Conservation (phyloP, 2,888 invertebrate genomes). For the Epinotia bilunana region DNA sequence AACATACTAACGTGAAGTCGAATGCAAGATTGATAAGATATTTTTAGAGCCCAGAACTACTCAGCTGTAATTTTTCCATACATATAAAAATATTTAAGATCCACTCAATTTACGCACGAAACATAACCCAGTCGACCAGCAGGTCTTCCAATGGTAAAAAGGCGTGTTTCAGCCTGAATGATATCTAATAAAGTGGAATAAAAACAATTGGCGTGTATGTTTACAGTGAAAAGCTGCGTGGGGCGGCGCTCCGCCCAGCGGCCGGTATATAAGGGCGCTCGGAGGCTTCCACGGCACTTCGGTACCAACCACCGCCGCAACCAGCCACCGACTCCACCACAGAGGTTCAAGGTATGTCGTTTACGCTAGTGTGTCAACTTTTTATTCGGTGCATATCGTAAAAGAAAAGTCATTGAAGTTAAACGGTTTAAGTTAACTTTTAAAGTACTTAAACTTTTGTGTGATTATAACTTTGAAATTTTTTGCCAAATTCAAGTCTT, state of each 20-base stretch:
- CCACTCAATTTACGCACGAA: too few species aligned
- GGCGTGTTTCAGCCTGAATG: background rate
- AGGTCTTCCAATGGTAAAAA: background rate
- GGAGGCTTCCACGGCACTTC: conserved; percentile 63
- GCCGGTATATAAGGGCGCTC: conserved; percentile 66
- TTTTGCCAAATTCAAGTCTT: background rate
- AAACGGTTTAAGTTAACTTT: background rate
- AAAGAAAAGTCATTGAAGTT: background rate
- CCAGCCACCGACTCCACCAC: conserved; percentile 53
- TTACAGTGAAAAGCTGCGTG: conserved; percentile 53
- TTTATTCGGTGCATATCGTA: background rate
- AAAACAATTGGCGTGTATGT: conserved; percentile 10
- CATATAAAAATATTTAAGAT: too few species aligned
- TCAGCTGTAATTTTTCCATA: too few species aligned
- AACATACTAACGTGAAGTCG: too few species aligned
- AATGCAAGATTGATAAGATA: too few species aligned
- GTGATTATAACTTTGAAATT: background rate
- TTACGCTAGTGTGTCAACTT: background rate
- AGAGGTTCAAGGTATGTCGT: conserved; percentile 56
- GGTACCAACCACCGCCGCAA: conserved; percentile 61
- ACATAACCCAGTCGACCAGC: too few species aligned
- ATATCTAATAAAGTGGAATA: conserved; percentile 6
- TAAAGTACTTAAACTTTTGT: background rate
- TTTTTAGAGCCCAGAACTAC: too few species aligned
- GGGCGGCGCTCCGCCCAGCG: conserved; percentile 55